Percentiles rank a stretch among this genome's conserved stretches.
phyloP scores from a whole-genome alignment of 2,888 invertebrate species.

The Oligia latruncula region DNA sequence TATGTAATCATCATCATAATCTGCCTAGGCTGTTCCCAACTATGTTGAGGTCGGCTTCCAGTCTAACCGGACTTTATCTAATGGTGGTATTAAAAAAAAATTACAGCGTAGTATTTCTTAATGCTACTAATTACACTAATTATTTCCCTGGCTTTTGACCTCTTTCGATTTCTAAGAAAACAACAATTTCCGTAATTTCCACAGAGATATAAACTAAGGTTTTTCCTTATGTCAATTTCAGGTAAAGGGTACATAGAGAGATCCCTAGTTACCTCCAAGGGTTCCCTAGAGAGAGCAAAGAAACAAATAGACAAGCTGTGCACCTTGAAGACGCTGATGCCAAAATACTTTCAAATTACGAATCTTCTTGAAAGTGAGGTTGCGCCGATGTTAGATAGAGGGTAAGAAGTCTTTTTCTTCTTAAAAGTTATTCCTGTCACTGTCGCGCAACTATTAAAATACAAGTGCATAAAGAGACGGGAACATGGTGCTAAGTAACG shows the following conservation, averaged over 20 bases:
- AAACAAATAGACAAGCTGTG: conserved; percentile 61
- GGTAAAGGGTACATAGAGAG: conserved; percentile 51
- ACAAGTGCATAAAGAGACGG: not conserved
- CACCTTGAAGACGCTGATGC: conserved; percentile 57
- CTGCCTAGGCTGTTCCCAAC: too few species aligned
- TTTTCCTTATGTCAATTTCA: conserved; percentile 28
- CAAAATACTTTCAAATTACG: conserved; percentile 51
- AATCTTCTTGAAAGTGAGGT: conserved; percentile 43
- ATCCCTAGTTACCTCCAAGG: conserved; percentile 46
- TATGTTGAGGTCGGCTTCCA: too few species aligned
- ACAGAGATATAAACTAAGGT: not conserved
- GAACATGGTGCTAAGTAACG: not conserved
- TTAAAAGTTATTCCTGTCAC: not conserved
- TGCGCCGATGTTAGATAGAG: conserved; percentile 9
- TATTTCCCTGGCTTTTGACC: conserved; percentile 11
- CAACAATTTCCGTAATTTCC: not conserved
- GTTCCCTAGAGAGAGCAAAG: conserved; percentile 59
- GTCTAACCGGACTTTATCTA: not conserved
- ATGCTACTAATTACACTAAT: not conserved
- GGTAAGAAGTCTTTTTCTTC: conserved; percentile 23
- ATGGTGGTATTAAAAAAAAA: not conserved
- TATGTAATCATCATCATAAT: too few species aligned
- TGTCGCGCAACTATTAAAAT: not conserved
- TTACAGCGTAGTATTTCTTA: not conserved
- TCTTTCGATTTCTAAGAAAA: conserved; percentile 18